Percentiles rank a stretch among this genome's conserved stretches.
Conservation (phyloP, 2,113 vertebrate species). For the Thomomys bottae region DNA sequence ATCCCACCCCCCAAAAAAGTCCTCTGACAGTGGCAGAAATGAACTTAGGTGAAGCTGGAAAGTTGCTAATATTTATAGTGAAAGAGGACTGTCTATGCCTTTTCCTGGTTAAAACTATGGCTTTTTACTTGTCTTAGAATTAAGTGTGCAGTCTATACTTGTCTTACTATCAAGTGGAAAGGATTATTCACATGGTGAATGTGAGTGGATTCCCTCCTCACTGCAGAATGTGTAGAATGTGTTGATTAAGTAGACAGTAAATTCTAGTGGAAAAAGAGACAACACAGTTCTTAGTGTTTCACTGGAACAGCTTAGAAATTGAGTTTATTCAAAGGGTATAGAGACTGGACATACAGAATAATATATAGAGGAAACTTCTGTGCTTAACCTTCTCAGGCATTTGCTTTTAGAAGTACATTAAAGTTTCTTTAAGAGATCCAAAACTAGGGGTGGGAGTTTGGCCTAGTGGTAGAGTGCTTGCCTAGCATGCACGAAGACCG, state of each 20-base stretch:
- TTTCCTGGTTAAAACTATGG: background rate
- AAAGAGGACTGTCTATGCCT: background rate
- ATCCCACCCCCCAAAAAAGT: background rate
- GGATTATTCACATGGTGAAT: constrained; percentile 8
- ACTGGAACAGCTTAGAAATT: background rate
- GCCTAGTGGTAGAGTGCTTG: no score
- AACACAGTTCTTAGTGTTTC: constrained; percentile 42
- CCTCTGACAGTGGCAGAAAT: constrained; percentile 16
- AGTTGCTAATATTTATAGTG: constrained; percentile 20
- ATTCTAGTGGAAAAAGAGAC: background rate
- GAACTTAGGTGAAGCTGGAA: constrained; percentile 8
- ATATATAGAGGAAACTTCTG: constrained; percentile 4
- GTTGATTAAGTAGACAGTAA: constrained; percentile 4
- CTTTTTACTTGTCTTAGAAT: constrained; percentile 29
- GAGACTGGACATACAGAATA: background rate
- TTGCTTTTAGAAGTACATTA: constrained; percentile 3
- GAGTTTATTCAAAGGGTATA: background rate
- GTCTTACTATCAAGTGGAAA: no score
- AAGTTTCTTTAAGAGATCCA: background rate
- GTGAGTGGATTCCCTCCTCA: background rate
- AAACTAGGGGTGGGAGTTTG: no score
- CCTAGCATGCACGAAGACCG: no score
- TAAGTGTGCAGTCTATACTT: background rate
- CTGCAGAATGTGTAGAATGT: constrained; percentile 15
- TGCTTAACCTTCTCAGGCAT: constrained; percentile 11